Conservation (phyloP, 1,140 invertebrate species). For the Heterodera carotae region DNA sequence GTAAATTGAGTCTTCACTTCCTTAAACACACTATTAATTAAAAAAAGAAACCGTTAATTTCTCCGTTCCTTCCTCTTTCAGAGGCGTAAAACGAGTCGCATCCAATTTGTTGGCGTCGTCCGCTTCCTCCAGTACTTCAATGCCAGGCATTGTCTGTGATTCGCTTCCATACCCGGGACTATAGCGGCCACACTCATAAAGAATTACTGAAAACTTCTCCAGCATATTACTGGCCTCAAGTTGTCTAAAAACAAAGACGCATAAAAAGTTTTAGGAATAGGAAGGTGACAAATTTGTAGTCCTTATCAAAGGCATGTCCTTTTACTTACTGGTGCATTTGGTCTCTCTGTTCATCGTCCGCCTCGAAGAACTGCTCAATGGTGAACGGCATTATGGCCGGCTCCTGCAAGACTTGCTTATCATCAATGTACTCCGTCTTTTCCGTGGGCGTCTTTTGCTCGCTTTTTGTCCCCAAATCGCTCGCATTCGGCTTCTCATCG, state of each 20-base stretch:
- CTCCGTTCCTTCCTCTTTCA: background rate
- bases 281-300: background rate
- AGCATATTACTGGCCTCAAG: constrained; percentile 46
- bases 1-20: background rate
- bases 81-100: constrained; percentile 19
- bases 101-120: constrained; percentile 76
- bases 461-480: constrained; percentile 23
- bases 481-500: background rate
- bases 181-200: constrained; percentile 81
- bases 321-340: constrained; percentile 50
- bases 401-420: background rate
- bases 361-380: constrained; percentile 55
- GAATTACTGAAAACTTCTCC: constrained; percentile 67
- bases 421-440: background rate
- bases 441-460: constrained; percentile 1
- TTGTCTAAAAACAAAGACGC: constrained; percentile 47
- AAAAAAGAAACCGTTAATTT: background rate
- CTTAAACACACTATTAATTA: background rate
- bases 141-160: constrained; percentile 79
- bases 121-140: constrained; percentile 77
- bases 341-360: constrained; percentile 58
- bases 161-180: constrained; percentile 77
- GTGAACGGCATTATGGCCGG: constrained; percentile 39
- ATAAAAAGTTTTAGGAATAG: background rate
- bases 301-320: too few species aligned